These are phyloP conservation scores for Aurelia sp. DNA, from an alignment of 30 jellyfish, hydroid and myxozoan species.

Conservation along the genomic window DNA sequence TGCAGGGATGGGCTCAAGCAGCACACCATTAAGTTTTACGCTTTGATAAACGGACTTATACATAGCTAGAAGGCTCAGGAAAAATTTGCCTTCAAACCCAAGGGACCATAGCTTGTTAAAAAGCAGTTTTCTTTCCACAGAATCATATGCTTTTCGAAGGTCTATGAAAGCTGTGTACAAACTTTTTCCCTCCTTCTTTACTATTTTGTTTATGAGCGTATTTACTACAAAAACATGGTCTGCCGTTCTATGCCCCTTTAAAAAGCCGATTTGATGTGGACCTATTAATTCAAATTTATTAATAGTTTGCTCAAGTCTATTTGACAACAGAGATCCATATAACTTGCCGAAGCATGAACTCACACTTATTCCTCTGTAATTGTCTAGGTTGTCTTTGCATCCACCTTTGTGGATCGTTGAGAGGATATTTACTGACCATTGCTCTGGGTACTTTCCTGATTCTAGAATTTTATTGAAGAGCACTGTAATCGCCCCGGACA, in stretches of 20 bases:
- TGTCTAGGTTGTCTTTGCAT: background rate
- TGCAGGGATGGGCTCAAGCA: background rate
- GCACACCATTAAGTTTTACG: background rate
- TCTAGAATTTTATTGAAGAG: background rate
- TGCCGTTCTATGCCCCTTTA: background rate
- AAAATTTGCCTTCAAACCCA: too few relatives aligned
- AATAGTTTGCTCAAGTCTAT: background rate
- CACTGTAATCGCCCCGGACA: background rate
- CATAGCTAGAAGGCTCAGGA: background rate
- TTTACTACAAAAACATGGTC: too few relatives aligned
- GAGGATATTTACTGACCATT: slow-evolving; percentile 12
- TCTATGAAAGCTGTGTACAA: too few relatives aligned
- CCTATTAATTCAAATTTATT: background rate
- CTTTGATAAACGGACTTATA: background rate
- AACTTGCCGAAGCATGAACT: slow-evolving; percentile 5
- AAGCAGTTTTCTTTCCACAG: too few relatives aligned
- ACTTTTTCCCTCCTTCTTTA: too few relatives aligned
- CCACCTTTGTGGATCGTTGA: slow-evolving; percentile 1
- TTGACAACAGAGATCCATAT: background rate
- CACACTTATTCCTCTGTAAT: slow-evolving; percentile 30
- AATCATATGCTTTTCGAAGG: too few relatives aligned
- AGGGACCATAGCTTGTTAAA: too few relatives aligned
- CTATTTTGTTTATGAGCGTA: too few relatives aligned
- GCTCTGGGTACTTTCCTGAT: slow-evolving; percentile 11
- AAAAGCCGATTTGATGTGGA: background rate